phyloP scores from a whole-genome alignment of 2,113 vertebrate species.

The Lanius collurio region DNA sequence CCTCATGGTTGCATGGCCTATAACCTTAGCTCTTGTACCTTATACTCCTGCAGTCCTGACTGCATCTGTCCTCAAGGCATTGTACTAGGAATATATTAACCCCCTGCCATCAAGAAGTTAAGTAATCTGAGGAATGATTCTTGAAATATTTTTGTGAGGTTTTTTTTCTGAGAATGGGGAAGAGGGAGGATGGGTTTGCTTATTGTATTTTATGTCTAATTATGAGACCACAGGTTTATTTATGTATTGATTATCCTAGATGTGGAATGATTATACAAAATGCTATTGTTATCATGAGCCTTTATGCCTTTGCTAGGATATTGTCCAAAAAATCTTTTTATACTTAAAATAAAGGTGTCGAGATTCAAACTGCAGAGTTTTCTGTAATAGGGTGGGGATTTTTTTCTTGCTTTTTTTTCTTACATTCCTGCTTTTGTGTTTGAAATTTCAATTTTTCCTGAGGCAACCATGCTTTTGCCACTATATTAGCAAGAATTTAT shows the following conservation, averaged over 20 bases:
- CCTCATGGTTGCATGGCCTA: fast-evolving
- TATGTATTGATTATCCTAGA: not conserved
- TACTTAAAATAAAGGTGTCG: not conserved
- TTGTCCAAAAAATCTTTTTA: not conserved
- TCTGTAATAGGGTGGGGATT: not conserved
- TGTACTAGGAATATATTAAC: not conserved
- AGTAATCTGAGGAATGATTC: not conserved
- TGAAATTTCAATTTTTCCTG: not conserved
- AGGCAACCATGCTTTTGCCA: not conserved
- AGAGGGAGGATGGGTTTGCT: not conserved
- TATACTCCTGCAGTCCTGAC: not conserved
- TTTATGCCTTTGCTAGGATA: not conserved
- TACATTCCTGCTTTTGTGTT: not conserved
- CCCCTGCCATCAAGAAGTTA: not conserved
- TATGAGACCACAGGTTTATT: not conserved
- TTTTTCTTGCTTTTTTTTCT: not conserved
- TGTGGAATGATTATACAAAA: not conserved
- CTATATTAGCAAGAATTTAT: not conserved
- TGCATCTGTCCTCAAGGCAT: not conserved
- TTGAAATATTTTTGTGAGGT: not conserved
- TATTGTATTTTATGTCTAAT: not conserved
- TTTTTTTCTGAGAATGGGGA: not conserved
- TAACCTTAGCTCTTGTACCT: not conserved
- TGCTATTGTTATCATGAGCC: not conserved
- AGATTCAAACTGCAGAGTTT: not conserved